phyloP scores from a whole-genome alignment of 2,113 vertebrate genomes.

The Nansenia antarctica region DNA sequence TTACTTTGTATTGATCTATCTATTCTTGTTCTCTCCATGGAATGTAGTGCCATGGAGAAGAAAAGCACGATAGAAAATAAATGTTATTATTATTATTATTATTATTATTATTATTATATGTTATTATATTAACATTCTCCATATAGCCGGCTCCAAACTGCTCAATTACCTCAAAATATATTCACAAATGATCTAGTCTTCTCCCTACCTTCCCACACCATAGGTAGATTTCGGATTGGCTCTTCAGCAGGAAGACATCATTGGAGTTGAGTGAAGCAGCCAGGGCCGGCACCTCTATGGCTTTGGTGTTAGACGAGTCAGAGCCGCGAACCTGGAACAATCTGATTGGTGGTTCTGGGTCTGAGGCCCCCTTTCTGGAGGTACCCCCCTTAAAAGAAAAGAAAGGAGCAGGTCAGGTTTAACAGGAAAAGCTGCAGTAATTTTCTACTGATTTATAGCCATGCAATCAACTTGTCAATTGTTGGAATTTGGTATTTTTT shows the following conservation, averaged over 20 bases:
- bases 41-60: no score
- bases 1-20: no score
- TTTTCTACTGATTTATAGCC: no score
- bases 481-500: no score
- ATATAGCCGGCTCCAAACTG: no score
- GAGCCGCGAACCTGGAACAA: slow-evolving; percentile 85
- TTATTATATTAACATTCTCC: no score
- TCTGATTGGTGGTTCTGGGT: slow-evolving; percentile 77
- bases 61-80: no score
- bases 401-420: neutral
- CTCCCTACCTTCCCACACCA: slow-evolving; percentile 90
- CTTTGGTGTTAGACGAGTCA: slow-evolving; percentile 79
- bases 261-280: slow-evolving; percentile 85
- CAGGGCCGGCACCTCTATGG: slow-evolving; percentile 70
- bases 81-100: no score
- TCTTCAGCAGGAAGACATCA: slow-evolving; percentile 84
- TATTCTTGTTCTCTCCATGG: no score
- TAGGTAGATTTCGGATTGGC: slow-evolving; percentile 74
- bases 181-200: neutral
- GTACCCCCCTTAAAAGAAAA: slow-evolving; percentile 80
- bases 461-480: no score
- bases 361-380: slow-evolving; percentile 73
- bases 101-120: no score
- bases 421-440: no score
- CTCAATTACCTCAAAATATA: neutral